phyloP scores from a whole-genome alignment of 30 jellyfish, hydroid and myxozoan species.

The Turritopsis rubra region DNA sequence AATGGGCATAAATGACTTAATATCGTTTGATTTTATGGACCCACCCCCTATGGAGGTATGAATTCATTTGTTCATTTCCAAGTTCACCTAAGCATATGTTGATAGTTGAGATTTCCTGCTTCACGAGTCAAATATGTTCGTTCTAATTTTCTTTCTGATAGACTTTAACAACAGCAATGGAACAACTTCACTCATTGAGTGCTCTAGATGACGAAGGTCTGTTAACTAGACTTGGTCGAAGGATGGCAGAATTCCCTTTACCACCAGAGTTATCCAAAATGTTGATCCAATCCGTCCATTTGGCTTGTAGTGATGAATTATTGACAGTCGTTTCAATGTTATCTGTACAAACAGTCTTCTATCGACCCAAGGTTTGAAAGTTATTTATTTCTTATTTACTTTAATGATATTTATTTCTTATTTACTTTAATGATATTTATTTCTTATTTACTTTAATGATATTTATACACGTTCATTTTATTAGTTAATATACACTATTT shows the following conservation, averaged over 20 bases:
- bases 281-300: slow-evolving; percentile 94
- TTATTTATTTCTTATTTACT: neutral
- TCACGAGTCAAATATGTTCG: too few relatives aligned
- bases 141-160: slow-evolving; percentile 9
- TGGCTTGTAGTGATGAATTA: slow-evolving; percentile 94
- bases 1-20: slow-evolving; percentile 95
- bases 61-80: too few relatives aligned
- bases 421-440: neutral
- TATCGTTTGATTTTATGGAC: slow-evolving; percentile 96
- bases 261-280: slow-evolving; percentile 92
- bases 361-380: slow-evolving; percentile 77
- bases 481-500: too few relatives aligned
- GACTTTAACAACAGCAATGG: slow-evolving; percentile 97
- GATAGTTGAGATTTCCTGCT: too few relatives aligned
- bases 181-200: slow-evolving; percentile 86
- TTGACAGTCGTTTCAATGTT: slow-evolving; percentile 89
- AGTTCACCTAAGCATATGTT: too few relatives aligned
- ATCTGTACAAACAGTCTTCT: slow-evolving; percentile 92
- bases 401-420: neutral
- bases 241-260: slow-evolving; percentile 98
- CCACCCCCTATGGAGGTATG: slow-evolving; percentile 99
- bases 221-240: slow-evolving; percentile 87
- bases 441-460: neutral
- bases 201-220: slow-evolving; percentile 99
- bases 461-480: neutral